Percentiles rank a stretch among this genome's conserved stretches.
These are phyloP conservation scores for Pyrgilauda ruficollis DNA, from an alignment of 2,113 vertebrate species.

Conservation along the genomic window DNA sequence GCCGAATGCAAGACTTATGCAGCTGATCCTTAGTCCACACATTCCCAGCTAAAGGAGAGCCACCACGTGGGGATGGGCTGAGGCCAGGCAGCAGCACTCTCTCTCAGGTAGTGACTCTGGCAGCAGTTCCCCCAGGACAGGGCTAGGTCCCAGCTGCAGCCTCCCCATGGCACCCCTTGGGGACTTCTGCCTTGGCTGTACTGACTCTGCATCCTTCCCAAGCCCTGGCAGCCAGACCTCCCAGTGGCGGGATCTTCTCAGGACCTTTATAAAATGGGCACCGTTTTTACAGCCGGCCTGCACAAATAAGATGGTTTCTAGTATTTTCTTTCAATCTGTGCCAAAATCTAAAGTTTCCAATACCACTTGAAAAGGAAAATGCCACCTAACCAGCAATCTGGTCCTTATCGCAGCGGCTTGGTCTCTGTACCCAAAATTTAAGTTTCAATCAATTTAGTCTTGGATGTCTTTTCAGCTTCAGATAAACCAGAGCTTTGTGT, in stretches of 20 bases:
- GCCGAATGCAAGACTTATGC: fast-evolving
- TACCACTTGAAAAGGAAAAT: not conserved
- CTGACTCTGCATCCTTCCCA: not conserved
- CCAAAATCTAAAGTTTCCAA: not conserved
- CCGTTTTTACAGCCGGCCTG: not conserved
- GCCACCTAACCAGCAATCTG: not conserved
- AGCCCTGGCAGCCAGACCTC: not conserved
- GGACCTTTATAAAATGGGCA: not conserved
- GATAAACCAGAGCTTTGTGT: not conserved
- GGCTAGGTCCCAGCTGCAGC: not conserved
- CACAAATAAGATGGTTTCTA: not conserved
- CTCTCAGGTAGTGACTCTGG: not conserved
- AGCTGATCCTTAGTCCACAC: not conserved
- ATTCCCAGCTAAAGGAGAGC: not conserved
- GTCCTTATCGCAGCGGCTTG: not conserved
- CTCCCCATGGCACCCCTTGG: not conserved
- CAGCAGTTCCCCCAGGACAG: not conserved
- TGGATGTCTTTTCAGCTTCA: conserved; percentile 19
- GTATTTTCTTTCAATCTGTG: not conserved
- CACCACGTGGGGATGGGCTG: not conserved
- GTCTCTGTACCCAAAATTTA: not conserved
- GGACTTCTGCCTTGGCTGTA: not conserved
- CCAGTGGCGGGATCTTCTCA: fast-evolving
- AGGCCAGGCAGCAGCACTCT: not conserved
- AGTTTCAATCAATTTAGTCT: conserved; percentile 8